Base-by-base conservation (phyloP, 2,888 invertebrate genomes). In the Mesochorus sp. region DNA sequence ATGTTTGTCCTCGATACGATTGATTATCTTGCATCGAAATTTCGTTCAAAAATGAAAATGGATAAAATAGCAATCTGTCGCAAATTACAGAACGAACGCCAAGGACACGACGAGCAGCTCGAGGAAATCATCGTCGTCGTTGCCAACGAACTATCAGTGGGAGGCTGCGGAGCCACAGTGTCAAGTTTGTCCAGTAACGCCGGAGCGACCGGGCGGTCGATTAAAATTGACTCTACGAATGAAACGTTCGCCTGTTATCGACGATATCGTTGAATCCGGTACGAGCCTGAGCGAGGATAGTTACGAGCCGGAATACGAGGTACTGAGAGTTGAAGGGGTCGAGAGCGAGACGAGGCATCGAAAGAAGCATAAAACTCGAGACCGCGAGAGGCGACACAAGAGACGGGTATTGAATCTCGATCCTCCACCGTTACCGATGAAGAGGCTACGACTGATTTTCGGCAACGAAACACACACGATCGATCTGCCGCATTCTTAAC, bases 401-500 rank as follows among this genome's bases (percentile, higher is more conserved):
- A 85, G 86, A 31, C 87, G 90, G 3, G 86, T 87, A 49, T 55
- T 81, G 8, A 62, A 86, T 81, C 92, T 92, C 79, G 92, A 92
- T 82, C 93, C 93, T 85, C 93, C 92, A 83, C 93, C 94, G 86
- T 95, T 95, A 81, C 94, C 95, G 61, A 95, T 95, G 94, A 97
- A 97, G 92, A 94, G 97, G 87, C 93, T 97, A 90, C 94, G 96
- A 88, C 93, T 97, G 88, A 97, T 96, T 87, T 95, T 97, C 88
- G 97, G 97, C 84, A 96, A 97, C 91, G 97, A 97, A 91, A 95
- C 96, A 88, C 95, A 95, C 89, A 97, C 96, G 89, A 97, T 97
- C 89, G 95, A 97, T 93, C 94, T 97, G 92, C 96, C 97, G 91
- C 93, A 95, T 92, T 94, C 94, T 92, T 91, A 91, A 90, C 89